phyloP scores from a whole-genome alignment of 1,140 invertebrate species.

The Littorina saxatilis region DNA sequence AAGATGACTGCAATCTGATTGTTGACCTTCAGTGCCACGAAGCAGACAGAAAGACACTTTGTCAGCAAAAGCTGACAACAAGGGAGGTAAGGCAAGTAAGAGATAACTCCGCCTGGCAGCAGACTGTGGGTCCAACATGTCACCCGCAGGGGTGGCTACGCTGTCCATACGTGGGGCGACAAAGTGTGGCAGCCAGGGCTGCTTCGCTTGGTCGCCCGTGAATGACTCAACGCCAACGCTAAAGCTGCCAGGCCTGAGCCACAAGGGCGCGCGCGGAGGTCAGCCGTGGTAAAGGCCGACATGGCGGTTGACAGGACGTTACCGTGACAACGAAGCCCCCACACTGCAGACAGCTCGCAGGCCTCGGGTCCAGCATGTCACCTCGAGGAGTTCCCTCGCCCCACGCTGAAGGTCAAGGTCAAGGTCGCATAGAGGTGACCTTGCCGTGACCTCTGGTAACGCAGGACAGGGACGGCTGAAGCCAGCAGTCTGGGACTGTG shows the following conservation, averaged over 20 bases:
- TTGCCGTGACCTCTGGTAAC: constrained; percentile 28
- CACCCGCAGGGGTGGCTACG: constrained; percentile 32
- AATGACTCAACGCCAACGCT: not conserved
- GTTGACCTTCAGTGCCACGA: not conserved
- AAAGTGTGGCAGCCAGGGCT: constrained; percentile 7
- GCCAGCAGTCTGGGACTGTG: constrained; percentile 23
- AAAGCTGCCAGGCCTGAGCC: constrained; percentile 23
- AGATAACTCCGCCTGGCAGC: constrained; percentile 36
- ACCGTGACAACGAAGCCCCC: constrained; percentile 21
- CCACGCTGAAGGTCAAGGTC: constrained; percentile 19
- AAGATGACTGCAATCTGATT: not conserved
- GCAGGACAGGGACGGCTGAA: constrained; percentile 26
- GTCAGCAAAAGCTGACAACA: not conserved
- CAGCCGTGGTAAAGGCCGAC: not conserved
- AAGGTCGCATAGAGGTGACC: constrained; percentile 27
- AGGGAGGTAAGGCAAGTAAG: not conserved
- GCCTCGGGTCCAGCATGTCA: constrained; percentile 46
- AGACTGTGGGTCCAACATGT: constrained; percentile 52
- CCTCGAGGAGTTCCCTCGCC: constrained; percentile 36
- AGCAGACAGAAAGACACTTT: not conserved
- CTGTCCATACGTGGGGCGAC: not conserved
- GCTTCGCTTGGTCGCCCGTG: constrained; percentile 1
- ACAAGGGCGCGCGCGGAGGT: not conserved
- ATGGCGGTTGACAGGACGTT: constrained; percentile 20
- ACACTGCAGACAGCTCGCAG: constrained; percentile 33